These are phyloP conservation scores for Drosophila multiciliata DNA, from an alignment of 2,888 invertebrate genomes.

Conservation along the genomic window DNA sequence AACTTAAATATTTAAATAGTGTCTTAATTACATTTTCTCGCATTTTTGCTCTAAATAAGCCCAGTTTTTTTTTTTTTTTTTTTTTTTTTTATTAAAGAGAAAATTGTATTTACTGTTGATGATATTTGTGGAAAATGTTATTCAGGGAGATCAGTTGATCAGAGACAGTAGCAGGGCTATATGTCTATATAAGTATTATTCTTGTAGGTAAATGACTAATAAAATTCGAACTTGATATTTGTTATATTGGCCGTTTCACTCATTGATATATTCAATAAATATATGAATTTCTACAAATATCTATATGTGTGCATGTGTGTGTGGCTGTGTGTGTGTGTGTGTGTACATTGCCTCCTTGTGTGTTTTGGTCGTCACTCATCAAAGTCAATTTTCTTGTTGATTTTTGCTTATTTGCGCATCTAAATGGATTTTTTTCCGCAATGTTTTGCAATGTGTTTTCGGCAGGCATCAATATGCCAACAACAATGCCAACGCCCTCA, in stretches of 20 bases:
- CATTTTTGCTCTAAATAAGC: no score
- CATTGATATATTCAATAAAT: not conserved
- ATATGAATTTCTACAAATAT: not conserved
- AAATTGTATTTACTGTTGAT: not conserved
- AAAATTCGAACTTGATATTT: not conserved
- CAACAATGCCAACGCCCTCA: conserved; percentile 31
- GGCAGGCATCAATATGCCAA: conserved; percentile 59
- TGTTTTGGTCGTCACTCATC: conserved; percentile 58
- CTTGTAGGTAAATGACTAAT: not conserved
- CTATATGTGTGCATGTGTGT: conserved; percentile 2
- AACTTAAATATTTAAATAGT: not conserved
- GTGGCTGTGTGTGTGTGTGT: conserved; percentile 16
- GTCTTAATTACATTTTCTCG: no score
- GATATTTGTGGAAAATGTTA: not conserved
- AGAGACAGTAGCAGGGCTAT: not conserved
- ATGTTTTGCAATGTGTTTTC: conserved; percentile 79
- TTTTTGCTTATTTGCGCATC: conserved; percentile 80
- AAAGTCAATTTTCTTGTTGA: conserved; percentile 81
- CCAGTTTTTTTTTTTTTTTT: no score
- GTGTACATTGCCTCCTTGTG: not conserved
- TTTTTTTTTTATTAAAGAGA: not conserved
- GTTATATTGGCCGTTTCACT: not conserved
- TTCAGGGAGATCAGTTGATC: not conserved
- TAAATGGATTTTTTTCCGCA: conserved; percentile 82
- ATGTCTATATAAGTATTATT: not conserved